Evolutionary conservation across 2,888 invertebrate species (phyloP), one percentile per base, ranked within the genome.

Genomic region (Nebria salina): DNA sequence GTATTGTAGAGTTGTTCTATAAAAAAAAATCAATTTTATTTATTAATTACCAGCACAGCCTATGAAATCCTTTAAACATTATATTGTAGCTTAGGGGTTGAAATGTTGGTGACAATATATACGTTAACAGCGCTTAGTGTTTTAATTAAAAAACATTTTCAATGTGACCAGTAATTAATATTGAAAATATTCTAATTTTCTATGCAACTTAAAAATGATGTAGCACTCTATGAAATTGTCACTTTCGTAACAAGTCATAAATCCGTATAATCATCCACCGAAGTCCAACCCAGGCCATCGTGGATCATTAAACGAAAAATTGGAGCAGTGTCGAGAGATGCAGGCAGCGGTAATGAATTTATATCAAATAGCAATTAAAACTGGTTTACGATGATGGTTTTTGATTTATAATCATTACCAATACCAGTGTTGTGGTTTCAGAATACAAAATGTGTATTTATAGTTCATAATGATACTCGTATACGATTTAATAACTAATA

Each of bases 281-380:
- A 25, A 13, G 15, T 13, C 13, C 54, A 8, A 54, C 66, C 66
- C 15, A 25, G 66, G 9, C 66, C 66, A 25, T 25, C 15, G 66
- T 66, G 15, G 11, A 66, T 66, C 66, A 66, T 70, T 70, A 70
- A 25, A 70, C 54, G 70, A 70, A 34, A 70, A 70, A 70, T 70
- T 8, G 25, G 70, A 70, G 26, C 70, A 70, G 34, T 70, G 70
- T 34, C 26, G 70, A 15, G 11, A 26, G 25, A 70, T 20, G 70
- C 70, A 25, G 34, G 20, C 70, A 20, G 26, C 70, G 15, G 70
- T 70, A 75, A 79, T 75, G 79, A 79, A 79, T 79, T 79, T 79
- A 75, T 79, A 79, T 79, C 79, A 79, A 79, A 75, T 79, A 79
- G 74, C 79, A 79, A 79, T 79, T 79, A 79, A 79, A 79, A 68